Base-by-base conservation (phyloP, 2,113 vertebrate species). In the Gymnogyps californianus region DNA sequence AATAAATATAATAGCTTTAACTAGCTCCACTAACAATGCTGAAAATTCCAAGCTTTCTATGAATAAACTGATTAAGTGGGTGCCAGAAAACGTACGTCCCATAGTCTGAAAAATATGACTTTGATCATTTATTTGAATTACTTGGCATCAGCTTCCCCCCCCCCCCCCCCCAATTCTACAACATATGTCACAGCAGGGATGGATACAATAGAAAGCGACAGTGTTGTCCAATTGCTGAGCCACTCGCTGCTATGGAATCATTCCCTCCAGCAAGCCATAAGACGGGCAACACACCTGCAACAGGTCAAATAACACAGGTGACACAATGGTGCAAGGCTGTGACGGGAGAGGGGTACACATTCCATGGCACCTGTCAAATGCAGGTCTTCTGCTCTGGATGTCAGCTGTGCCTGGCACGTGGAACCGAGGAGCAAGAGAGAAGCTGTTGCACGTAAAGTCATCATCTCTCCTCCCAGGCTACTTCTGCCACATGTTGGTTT, bases 391-490 rank as follows among this genome's bases (percentile, higher is more conserved):
- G 5, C 28, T 44, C 18, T 65, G 36, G 12, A 29, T 54, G 46
- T 58, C 69, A 82, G 74, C 54, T 87, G 42, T 46, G 72, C 65
- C 28, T 78, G 83, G 64, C 72, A 66, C 1, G 0, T 10, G 42
- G 19, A 78, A 69, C 32, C 0, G 0, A 58, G n/a, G 3, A 93
- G 11, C 0, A 1, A 40, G 24, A 84, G 31, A 54, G 51, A 91
- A 87, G 46, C 46, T 81, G 26, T 1, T 25, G 46, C 81, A 42
- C 28, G 34, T 77, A 34, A 90, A 94, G 32, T 61, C 14, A 1
- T 65, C 40, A 62, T 81, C 54, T 81, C 64, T 83, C 26, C 49
- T 94, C 54, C 19, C 44, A 65, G 83, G 44, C 64, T 91, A 40
- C 34, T 81, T 42, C 38, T 89, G 81, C 40, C 67, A 64, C 57